These are phyloP conservation scores for Chionoecetes opilio DNA, from an alignment of 1,140 invertebrate genomes.

Conservation along the genomic window DNA sequence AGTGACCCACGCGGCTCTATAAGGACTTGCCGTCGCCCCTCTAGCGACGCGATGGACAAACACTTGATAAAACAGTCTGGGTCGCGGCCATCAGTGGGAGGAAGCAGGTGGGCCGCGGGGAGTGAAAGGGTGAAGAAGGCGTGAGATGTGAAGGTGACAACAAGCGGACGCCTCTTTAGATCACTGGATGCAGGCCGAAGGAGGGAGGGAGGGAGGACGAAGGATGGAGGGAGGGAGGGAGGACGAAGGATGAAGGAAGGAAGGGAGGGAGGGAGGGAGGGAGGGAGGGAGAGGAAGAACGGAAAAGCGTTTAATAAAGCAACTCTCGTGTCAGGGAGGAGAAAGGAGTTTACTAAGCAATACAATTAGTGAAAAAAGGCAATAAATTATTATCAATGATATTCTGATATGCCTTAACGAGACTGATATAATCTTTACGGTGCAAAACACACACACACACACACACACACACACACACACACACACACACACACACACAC, in stretches of 20 bases:
- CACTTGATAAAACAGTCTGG: conserved; percentile 19
- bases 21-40: not conserved
- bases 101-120: not conserved
- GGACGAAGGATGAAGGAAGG: not conserved
- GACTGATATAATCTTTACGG: not conserved
- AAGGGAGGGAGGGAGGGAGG: not conserved
- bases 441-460: conserved; percentile 20
- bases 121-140: not conserved
- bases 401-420: not conserved
- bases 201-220: not conserved
- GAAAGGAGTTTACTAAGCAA: not conserved
- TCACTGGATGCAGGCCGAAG: not conserved
- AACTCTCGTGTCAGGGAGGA: not conserved
- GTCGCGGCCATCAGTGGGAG: not conserved
- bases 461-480: conserved; percentile 44
- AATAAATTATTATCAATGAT: not conserved
- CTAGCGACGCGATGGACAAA: not conserved
- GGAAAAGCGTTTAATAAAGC: not conserved
- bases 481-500: conserved; percentile 41
- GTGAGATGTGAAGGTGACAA: not conserved
- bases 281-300: conserved; percentile 7
- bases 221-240: not conserved
- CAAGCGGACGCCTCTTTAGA: not conserved
- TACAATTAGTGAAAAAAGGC: not conserved
- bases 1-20: not conserved